These are phyloP conservation scores for Sebastes vulpes DNA, from an alignment of 2,797 vertebrate genomes.

Conservation along the genomic window DNA sequence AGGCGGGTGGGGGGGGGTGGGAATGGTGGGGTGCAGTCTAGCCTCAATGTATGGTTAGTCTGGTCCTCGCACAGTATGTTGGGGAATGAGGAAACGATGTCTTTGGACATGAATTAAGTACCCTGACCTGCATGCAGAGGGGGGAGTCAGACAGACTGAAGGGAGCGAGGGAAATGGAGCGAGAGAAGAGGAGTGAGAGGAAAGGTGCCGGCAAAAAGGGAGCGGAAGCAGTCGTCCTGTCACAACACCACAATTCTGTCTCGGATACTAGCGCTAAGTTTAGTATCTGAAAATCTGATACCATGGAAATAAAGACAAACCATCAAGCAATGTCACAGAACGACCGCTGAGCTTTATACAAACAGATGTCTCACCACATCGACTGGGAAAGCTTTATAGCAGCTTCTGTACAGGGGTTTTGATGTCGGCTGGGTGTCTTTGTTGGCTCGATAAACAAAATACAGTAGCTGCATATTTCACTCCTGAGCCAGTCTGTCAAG, in stretches of 20 bases:
- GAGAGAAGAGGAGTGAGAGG: slow-evolving; percentile 18
- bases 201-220: slow-evolving; percentile 22
- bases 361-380: slow-evolving; percentile 49
- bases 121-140: slow-evolving; percentile 61
- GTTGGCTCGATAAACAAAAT: slow-evolving; percentile 59
- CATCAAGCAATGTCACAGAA: slow-evolving; percentile 42
- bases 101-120: slow-evolving; percentile 69
- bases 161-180: slow-evolving; percentile 46
- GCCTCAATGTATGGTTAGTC: slow-evolving; percentile 23
- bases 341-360: slow-evolving; percentile 44
- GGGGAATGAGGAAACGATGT: slow-evolving; percentile 36
- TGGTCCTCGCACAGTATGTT: slow-evolving; percentile 18
- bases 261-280: slow-evolving; percentile 29
- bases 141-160: slow-evolving; percentile 41
- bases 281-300: slow-evolving; percentile 34
- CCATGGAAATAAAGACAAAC: slow-evolving; percentile 24
- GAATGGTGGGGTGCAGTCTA: slow-evolving; percentile 1
- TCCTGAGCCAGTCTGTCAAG: slow-evolving; percentile 44
- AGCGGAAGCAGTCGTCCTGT: not conserved
- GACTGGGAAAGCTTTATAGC: slow-evolving; percentile 47
- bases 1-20: not conserved
- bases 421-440: slow-evolving; percentile 57
- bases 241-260: slow-evolving; percentile 19
- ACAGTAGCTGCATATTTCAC: slow-evolving; percentile 59
- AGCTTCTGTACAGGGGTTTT: slow-evolving; percentile 21